phyloP scores from a whole-genome alignment of 2,797 vertebrate genomes.

The Anguilla anguilla region DNA sequence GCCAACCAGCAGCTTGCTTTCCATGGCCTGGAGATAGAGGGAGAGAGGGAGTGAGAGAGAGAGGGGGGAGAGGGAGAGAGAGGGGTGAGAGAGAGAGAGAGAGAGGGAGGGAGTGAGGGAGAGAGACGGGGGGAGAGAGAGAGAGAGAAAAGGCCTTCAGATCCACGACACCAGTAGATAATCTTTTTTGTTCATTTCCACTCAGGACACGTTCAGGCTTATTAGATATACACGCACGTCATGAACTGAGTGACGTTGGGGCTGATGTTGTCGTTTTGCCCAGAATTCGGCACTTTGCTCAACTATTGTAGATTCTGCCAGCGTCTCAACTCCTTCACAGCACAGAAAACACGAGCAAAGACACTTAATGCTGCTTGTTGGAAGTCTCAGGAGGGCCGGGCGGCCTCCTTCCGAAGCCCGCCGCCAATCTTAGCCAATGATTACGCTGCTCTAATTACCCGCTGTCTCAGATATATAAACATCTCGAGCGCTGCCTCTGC shows the following conservation, averaged over 20 bases:
- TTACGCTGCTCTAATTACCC: neutral
- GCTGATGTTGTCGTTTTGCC: neutral
- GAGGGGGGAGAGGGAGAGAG: too few relatives aligned
- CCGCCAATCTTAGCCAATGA: neutral
- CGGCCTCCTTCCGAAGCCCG: neutral
- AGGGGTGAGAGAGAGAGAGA: too few relatives aligned
- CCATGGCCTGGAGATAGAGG: constrained; percentile 80
- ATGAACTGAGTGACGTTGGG: neutral
- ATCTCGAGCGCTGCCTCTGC: neutral
- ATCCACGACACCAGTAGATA: too few relatives aligned
- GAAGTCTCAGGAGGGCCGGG: neutral
- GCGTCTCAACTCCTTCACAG: neutral
- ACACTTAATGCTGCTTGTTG: neutral
- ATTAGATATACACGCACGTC: too few relatives aligned
- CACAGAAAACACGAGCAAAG: neutral
- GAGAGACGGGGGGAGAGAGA: neutral
- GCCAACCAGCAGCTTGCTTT: constrained; percentile 93
- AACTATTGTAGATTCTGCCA: neutral
- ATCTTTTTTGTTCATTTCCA: neutral
- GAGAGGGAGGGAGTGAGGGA: too few relatives aligned
- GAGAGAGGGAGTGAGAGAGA: neutral
- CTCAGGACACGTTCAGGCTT: neutral
- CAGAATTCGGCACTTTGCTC: neutral
- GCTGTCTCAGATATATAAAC: neutral
- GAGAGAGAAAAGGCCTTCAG: too few relatives aligned